Evolutionary conservation across 2,888 invertebrate species (phyloP), one percentile per base, ranked within the genome.

Genomic region (Nycteola revayana): DNA sequence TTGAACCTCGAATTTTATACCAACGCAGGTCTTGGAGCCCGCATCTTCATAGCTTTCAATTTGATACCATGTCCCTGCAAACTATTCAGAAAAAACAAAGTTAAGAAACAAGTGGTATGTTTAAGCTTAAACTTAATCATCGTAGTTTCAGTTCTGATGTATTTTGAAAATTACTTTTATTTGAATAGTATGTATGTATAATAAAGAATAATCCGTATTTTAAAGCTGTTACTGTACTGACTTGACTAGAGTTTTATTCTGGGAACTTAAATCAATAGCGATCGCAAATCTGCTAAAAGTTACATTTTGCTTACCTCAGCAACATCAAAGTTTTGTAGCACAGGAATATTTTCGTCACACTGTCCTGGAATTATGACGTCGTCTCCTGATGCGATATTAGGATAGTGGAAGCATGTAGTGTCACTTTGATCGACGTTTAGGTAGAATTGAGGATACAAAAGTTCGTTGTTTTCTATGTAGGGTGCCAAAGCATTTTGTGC

Each of bases 31-130:
- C 5, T 73, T 52, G 9, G 66, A 67, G 18, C 63, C 52, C n/a
- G 59, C 45, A 55, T 71, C 66, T 6, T 78, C 76, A 45, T 86
- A 84, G 7, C 74, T 63, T 35, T 77, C 70, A 2, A 69, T 73
- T 32, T 84, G 77, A 56, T 82, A 88, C 89, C 87, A 89, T 1
- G 61, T 75, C 26, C 78, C 84, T 10, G 68, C 63, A 45, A 78
- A 89, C 89, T 84, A 71, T 42, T n/a, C n/a, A n/a, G n/a, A n/a
- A n/a, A n/a, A n/a, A n/a, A n/a, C n/a, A 21, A 28, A 18, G 18
- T 26, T 7, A 36, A 25, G 9, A 27, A n/a, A 28, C 10, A 7
- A 10, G 2, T 7, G 25, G 4, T 4, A n/a, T n/a, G n/a, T n/a
- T n/a, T n/a, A n/a, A n/a, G n/a, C n/a, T n/a, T n/a, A n/a, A n/a